phyloP scores from a whole-genome alignment of 1,140 invertebrate genomes.

The Daktulosphaira vitifoliae region DNA sequence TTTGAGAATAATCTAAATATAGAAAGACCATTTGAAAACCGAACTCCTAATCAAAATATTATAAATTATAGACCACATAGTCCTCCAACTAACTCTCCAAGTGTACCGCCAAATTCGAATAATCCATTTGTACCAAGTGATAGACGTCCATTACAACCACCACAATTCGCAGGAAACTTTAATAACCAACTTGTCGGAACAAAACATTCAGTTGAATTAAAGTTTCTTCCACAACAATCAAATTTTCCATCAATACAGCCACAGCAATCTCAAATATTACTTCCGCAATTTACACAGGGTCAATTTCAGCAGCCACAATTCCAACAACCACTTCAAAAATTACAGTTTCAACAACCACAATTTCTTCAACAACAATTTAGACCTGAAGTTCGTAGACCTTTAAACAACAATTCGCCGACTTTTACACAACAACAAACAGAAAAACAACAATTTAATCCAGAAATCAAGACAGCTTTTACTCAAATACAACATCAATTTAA shows the following conservation, averaged over 20 bases:
- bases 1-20: neutral
- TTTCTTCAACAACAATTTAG: slow-evolving; percentile 39
- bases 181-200: neutral
- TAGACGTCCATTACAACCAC: slow-evolving; percentile 1
- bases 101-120: slow-evolving; percentile 16
- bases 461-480: slow-evolving; percentile 42
- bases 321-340: slow-evolving; percentile 35
- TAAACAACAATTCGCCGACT: slow-evolving; percentile 26
- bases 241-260: slow-evolving; percentile 40
- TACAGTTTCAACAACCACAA: slow-evolving; percentile 36
- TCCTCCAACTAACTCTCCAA: slow-evolving; percentile 6
- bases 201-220: slow-evolving; percentile 19
- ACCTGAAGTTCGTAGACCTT: too few species aligned
- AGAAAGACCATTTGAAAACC: slow-evolving; percentile 14
- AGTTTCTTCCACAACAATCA: slow-evolving; percentile 17
- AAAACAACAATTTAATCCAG: slow-evolving; percentile 42
- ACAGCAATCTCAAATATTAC: slow-evolving; percentile 42
- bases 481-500: slow-evolving; percentile 36
- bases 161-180: neutral
- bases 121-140: slow-evolving; percentile 7
- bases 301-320: slow-evolving; percentile 41
- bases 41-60: slow-evolving; percentile 23
- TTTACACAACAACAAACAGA: slow-evolving; percentile 47
- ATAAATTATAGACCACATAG: slow-evolving; percentile 12
- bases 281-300: slow-evolving; percentile 42